A percentile compares a stretch with the other conserved stretches of the same genome.
These are phyloP conservation scores for Platichthys stellatus DNA, from an alignment of 2,113 vertebrate species.

Conservation along the genomic window DNA sequence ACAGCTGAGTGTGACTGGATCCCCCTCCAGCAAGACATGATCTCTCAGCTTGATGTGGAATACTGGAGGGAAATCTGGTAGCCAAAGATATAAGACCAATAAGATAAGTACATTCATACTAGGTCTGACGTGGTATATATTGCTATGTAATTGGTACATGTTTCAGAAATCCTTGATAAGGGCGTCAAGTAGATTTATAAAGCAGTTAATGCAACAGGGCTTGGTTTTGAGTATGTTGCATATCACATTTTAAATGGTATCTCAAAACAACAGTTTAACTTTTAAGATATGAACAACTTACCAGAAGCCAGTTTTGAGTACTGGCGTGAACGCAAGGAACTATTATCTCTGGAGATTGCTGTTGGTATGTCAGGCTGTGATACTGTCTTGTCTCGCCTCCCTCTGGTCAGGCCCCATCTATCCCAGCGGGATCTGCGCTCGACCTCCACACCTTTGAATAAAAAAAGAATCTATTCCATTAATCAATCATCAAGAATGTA, in stretches of 20 bases:
- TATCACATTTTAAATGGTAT: no score
- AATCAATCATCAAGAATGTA: constrained; percentile 1
- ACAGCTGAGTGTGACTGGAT: constrained; percentile 94
- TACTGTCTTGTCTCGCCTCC: constrained; percentile 87
- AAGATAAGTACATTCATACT: neutral
- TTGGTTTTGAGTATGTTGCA: no score
- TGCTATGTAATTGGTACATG: no score
- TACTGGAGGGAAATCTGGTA: constrained; percentile 93
- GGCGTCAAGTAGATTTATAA: no score
- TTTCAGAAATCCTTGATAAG: no score
- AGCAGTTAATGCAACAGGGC: no score
- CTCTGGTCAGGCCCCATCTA: constrained; percentile 90
- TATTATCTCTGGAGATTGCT: constrained; percentile 86
- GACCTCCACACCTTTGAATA: constrained; percentile 60
- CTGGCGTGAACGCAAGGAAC: constrained; percentile 77
- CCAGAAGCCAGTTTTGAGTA: constrained; percentile 90
- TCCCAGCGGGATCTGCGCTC: constrained; percentile 90
- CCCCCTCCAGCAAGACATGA: constrained; percentile 94
- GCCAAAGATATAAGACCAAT: constrained; percentile 2
- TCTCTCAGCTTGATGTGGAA: constrained; percentile 99
- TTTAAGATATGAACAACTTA: constrained; percentile 55
- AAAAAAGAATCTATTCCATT: neutral
- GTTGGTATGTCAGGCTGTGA: constrained; percentile 92
- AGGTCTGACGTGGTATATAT: neutral
- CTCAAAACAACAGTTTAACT: no score